phyloP scores from a whole-genome alignment of 2,888 invertebrate genomes.

The Hirudinaria manillensis region DNA sequence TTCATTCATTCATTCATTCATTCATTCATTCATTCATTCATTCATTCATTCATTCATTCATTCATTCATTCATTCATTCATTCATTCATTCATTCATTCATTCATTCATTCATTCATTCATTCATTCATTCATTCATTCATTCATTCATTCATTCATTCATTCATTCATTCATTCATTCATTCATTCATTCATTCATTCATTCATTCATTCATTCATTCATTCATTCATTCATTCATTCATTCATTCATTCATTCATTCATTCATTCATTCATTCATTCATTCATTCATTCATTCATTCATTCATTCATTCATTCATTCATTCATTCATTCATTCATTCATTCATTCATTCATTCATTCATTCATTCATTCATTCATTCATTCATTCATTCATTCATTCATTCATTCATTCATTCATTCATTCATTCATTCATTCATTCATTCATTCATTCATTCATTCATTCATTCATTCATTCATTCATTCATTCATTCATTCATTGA shows the following conservation, averaged over 20 bases:
- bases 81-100: background rate
- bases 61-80: background rate
- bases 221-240: no score
- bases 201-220: background rate
- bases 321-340: background rate
- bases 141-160: background rate
- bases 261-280: background rate
- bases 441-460: background rate
- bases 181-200: background rate
- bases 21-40: no score
- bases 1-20: no score
- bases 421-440: background rate
- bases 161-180: background rate
- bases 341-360: background rate
- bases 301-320: background rate
- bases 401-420: background rate
- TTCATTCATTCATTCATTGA: no score
- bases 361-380: background rate
- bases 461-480: background rate
- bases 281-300: background rate
- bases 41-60: conserved; percentile 1
- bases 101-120: background rate
- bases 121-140: background rate
- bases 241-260: background rate
- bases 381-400: background rate